These are phyloP conservation scores for Coptodon rendalli DNA, from an alignment of 2,113 vertebrate species.

Conservation along the genomic window DNA sequence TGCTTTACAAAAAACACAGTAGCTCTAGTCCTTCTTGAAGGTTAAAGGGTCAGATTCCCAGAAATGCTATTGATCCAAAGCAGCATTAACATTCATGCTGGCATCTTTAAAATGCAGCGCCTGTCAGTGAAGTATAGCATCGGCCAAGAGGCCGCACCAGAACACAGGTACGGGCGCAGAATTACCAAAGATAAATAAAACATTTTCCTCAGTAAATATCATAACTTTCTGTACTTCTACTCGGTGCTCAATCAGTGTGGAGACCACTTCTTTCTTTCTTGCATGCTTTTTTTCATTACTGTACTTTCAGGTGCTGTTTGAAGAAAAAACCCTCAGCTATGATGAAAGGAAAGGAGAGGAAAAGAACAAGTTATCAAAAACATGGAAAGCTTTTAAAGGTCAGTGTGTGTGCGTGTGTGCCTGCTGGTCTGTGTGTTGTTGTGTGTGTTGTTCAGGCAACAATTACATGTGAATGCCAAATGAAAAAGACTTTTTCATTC, in stretches of 20 bases:
- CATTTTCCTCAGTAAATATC: not conserved
- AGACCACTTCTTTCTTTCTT: not conserved
- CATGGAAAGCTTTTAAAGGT: conserved; percentile 49
- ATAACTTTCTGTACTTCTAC: not conserved
- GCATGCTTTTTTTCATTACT: not conserved
- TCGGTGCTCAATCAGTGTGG: not conserved
- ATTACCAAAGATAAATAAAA: not conserved
- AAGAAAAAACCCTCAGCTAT: not conserved
- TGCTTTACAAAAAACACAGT: not conserved
- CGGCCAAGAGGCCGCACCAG: not conserved
- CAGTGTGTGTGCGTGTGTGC: not conserved
- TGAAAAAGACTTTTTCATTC: conserved; percentile 9
- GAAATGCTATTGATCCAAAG: conserved; percentile 30
- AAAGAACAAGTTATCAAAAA: conserved; percentile 6
- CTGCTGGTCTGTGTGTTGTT: not conserved
- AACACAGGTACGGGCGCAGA: not conserved
- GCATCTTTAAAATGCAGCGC: conserved; percentile 19
- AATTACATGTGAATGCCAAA: conserved; percentile 41
- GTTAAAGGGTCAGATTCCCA: conserved; percentile 14
- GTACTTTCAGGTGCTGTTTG: not conserved
- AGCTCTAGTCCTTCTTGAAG: not conserved
- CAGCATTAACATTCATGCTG: conserved; percentile 35
- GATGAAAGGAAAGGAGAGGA: conserved; percentile 5
- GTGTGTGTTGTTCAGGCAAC: not conserved
- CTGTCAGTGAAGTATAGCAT: conserved; percentile 21